Evolutionary conservation across 2,113 vertebrate species (phyloP), one percentile per base, ranked within the genome.

Genomic region (Odontophorus gujanensis): DNA sequence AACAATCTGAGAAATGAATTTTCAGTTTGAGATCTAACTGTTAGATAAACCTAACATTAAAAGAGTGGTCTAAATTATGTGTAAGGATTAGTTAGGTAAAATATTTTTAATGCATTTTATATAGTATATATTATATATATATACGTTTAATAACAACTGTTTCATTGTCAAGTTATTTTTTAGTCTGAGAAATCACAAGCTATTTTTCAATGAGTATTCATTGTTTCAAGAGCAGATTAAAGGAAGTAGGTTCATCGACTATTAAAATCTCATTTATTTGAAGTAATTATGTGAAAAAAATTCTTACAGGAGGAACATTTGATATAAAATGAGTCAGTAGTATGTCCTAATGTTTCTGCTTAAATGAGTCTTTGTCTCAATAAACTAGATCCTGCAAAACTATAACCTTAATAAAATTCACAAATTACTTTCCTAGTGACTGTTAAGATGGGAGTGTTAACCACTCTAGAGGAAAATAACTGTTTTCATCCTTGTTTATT

Each of bases 351-450:
- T 87, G 61, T 75, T 85, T 85, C 50, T 75, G 68, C 82, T 81
- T 85, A 94, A 97, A 95, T 88, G 89, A 90, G 48, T 38, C 81
- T 92, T 95, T 95, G 82, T 91, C 85, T 95, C 87, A 81, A 80
- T 89, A 93, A 93, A 95, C 93, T 95, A 93, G 86, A 92, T 85
- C 13, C 95, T 89, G 72, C 79, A 83, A 94, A 89, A 43, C 79
- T 85, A 81, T 94, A 90, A 87, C 94, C 83, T 90, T 89, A 96
- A 96, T 96, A 94, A 95, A 93, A 79, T 87, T 91, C 81, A 92
- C 59, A 96, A 93, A 95, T 95, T 92, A 81, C 89, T 92, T 93
- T 93, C 32, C 51, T 84, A 75, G 65, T 72, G 83, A 95, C 77
- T 92, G 63, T 55, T 95, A 92, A 89, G 90, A 50, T 93, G 81